Percentiles rank a stretch among this genome's conserved stretches.
phyloP scores from a whole-genome alignment of 2,113 vertebrate genomes.

The Gambusia holbrooki region DNA sequence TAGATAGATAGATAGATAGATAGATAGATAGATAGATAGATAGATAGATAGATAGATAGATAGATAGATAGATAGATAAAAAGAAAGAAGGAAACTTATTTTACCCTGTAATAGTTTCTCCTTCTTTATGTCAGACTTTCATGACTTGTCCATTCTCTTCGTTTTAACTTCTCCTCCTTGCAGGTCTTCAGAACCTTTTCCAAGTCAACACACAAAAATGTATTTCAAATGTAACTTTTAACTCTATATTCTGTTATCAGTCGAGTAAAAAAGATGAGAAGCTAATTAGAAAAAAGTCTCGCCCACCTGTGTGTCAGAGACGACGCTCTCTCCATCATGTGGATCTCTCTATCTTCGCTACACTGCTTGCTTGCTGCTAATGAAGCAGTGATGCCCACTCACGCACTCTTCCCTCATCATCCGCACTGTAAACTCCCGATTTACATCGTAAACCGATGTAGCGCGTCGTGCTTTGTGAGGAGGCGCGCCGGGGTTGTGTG shows the following conservation, averaged over 20 bases:
- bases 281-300: neutral
- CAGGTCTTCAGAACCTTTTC: neutral
- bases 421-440: conserved; percentile 26
- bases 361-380: conserved; percentile 24
- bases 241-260: neutral
- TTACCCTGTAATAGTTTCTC: too few species aligned
- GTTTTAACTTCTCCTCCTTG: neutral
- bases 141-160: conserved; percentile 12
- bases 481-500: conserved; percentile 53
- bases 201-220: too few species aligned
- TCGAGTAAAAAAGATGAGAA: neutral
- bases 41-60: conserved; percentile 10
- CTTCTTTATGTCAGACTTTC: too few species aligned
- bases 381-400: conserved; percentile 50
- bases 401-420: conserved; percentile 39
- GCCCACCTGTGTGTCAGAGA: conserved; percentile 40
- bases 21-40: conserved; percentile 2
- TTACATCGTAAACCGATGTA: conserved; percentile 22
- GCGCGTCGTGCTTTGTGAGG: conserved; percentile 26
- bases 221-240: neutral
- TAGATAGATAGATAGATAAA: conserved; percentile 12
- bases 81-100: neutral
- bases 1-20: conserved; percentile 1
- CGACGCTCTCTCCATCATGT: conserved; percentile 41
- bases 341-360: conserved; percentile 26